Percentiles rank a stretch among this genome's conserved stretches.
These are phyloP conservation scores for Cricetomys ansorgei DNA, from an alignment of 2,113 vertebrate genomes.

Conservation along the genomic window DNA sequence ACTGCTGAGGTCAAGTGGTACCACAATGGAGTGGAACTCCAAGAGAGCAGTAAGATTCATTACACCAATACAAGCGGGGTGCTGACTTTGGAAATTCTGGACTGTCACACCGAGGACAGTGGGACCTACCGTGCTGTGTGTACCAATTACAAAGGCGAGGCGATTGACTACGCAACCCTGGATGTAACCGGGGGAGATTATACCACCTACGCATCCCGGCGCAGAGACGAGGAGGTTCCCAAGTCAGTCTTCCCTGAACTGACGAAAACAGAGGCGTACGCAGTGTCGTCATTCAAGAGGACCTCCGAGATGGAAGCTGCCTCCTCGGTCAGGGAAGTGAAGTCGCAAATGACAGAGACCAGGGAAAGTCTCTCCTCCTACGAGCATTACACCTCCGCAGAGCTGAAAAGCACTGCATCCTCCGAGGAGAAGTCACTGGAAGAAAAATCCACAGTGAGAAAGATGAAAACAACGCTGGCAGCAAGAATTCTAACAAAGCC, in stretches of 20 bases:
- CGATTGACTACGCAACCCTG: slow-evolving; percentile 96
- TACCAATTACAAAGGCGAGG: slow-evolving; percentile 95
- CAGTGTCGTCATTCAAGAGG: slow-evolving; percentile 92
- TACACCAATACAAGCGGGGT: slow-evolving; percentile 95
- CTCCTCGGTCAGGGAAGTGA: slow-evolving; percentile 92
- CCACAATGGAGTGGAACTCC: slow-evolving; percentile 94
- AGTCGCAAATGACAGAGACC: slow-evolving; percentile 91
- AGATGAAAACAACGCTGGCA: slow-evolving; percentile 89
- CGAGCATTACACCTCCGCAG: slow-evolving; percentile 91
- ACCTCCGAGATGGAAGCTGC: slow-evolving; percentile 92
- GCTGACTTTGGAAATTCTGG: slow-evolving; percentile 93
- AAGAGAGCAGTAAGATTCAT: slow-evolving; percentile 91
- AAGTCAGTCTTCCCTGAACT: slow-evolving; percentile 91
- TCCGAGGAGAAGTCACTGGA: slow-evolving; percentile 86
- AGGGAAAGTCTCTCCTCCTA: slow-evolving; percentile 89
- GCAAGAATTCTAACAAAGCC: slow-evolving; percentile 95
- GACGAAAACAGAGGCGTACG: slow-evolving; percentile 93
- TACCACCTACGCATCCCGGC: slow-evolving; percentile 90
- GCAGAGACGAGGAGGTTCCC: slow-evolving; percentile 94
- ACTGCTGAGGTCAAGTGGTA: slow-evolving; percentile 95
- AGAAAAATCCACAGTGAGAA: slow-evolving; percentile 88
- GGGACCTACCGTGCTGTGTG: slow-evolving; percentile 96
- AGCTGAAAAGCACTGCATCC: slow-evolving; percentile 87
- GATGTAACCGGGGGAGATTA: slow-evolving; percentile 94
- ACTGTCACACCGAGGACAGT: slow-evolving; percentile 94